Evolutionary conservation across 2,113 vertebrate species (phyloP).

Genomic region (Sterna hirundo): DNA sequence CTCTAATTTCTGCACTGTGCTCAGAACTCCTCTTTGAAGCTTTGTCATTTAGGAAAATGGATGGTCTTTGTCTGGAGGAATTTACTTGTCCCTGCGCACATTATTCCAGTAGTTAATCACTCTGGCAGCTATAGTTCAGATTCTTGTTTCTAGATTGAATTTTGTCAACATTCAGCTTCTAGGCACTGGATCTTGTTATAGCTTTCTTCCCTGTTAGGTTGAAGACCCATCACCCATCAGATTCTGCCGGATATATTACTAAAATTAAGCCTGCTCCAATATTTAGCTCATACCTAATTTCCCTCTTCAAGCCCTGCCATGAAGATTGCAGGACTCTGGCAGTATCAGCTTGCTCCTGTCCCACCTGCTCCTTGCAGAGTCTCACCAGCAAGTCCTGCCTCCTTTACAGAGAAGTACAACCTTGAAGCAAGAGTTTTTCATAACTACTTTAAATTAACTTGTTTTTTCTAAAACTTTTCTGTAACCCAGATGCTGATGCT

Average conservation of each 20-base stretch:
- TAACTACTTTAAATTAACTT: not conserved
- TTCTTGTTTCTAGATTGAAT: conserved; percentile 3
- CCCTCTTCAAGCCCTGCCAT: not conserved
- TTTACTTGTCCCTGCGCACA: not conserved
- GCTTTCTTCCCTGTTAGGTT: not conserved
- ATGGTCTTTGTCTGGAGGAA: not conserved
- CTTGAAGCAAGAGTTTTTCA: not conserved
- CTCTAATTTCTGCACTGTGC: not conserved
- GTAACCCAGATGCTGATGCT: not conserved
- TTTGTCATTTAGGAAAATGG: conserved; percentile 5
- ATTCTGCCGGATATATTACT: not conserved
- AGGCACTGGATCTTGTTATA: not conserved
- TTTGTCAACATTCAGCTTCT: conserved; percentile 14
- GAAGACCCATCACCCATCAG: not conserved
- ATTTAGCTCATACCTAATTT: not conserved
- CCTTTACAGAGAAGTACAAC: not conserved
- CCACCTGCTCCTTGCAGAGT: not conserved
- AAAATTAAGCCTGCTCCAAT: not conserved
- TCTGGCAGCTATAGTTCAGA: not conserved
- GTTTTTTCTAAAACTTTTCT: not conserved
- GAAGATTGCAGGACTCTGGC: not conserved
- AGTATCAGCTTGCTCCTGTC: not conserved
- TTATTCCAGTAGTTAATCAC: conserved; percentile 34
- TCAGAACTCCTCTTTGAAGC: not conserved
- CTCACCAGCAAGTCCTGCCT: not conserved